Evolutionary conservation across 92 coral and sea anemone genomes (phyloP), one percentile per base, ranked within the genome.

Genomic region (Galaxea fascicularis): DNA sequence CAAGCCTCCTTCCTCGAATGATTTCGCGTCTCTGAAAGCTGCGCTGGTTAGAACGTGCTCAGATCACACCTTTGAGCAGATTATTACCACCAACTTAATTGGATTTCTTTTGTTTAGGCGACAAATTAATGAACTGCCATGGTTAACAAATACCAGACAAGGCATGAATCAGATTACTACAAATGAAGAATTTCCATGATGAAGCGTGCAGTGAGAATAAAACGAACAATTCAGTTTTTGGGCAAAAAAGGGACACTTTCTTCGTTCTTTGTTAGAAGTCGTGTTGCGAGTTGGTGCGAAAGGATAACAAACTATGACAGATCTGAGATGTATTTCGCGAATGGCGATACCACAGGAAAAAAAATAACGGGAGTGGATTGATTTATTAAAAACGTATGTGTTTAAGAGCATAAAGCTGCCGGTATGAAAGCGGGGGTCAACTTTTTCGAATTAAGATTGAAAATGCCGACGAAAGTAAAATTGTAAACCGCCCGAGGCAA

Each of bases 51-150:
- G n/a, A 30, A 8, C 35, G 35, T 69, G 25, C 27, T 20, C 16
- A 25, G 41, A 69, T n/a, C 74, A 69, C 68, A 65, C 13, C 20
- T 31, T 21, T 11, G 73, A 78, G 83, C 30, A 53, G 79, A 63
- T 77, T 27, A 77, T 39, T 27, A 59, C 39, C 9, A 18, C 71
- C 67, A 26, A 31, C 24, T n/a, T 56, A 82, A 69, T 70, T 49
- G 86, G 65, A 82, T 65, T 71, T 58, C 70, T 82, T 79, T 82
- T 82, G 86, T 69, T 56, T 82, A 71, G 58, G 67, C 70, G 47
- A 69, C 41, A 82, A 82, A 82, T 82, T 82, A 82, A 82, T 82
- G 51, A 49, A 79, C 74, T 69, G 17, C 54, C 16, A 17, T 25
- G 73, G 26, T 49, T 31, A 68, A 81, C 64, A 53, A 4, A 70